Evolutionary conservation across 53 echinoderm and acorn worm genomes (phyloP).

Genomic region (Mesocentrotus franciscanus): DNA sequence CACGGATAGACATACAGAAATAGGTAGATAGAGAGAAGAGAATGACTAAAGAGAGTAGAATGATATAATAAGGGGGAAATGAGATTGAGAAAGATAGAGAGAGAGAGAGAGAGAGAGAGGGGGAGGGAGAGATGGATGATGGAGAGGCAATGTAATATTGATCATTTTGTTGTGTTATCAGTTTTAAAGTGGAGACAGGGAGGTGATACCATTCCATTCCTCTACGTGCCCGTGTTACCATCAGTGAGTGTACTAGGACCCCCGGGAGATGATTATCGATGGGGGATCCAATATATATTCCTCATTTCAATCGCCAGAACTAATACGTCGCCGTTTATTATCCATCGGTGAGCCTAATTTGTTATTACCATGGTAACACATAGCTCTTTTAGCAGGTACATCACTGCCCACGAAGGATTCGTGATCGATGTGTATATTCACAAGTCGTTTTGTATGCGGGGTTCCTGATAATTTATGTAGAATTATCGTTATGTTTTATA

Average conservation of each 20-base stretch:
- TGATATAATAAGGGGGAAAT: background rate
- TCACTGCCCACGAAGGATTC: background rate
- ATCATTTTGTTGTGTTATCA: too few relatives aligned
- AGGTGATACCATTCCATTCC: background rate
- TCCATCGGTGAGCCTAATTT: background rate
- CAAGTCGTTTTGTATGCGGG: background rate
- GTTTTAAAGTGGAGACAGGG: too few relatives aligned
- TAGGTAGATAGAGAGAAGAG: background rate
- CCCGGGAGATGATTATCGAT: background rate
- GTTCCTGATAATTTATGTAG: background rate
- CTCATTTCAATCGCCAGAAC: constrained; percentile 2
- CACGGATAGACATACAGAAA: too few relatives aligned
- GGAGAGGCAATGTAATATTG: background rate
- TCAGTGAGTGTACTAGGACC: background rate
- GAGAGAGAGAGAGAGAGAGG: background rate
- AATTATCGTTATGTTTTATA: too few relatives aligned
- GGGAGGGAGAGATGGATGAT: background rate
- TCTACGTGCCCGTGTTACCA: background rate
- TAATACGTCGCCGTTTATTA: constrained; percentile 5
- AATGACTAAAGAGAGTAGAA: background rate
- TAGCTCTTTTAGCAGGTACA: background rate
- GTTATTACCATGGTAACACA: background rate
- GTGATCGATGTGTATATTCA: background rate
- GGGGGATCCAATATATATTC: constrained; percentile 4
- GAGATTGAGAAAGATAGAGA: background rate